Evolutionary conservation across 2,888 invertebrate species (phyloP).

Genomic region (Hetaerina titia): DNA sequence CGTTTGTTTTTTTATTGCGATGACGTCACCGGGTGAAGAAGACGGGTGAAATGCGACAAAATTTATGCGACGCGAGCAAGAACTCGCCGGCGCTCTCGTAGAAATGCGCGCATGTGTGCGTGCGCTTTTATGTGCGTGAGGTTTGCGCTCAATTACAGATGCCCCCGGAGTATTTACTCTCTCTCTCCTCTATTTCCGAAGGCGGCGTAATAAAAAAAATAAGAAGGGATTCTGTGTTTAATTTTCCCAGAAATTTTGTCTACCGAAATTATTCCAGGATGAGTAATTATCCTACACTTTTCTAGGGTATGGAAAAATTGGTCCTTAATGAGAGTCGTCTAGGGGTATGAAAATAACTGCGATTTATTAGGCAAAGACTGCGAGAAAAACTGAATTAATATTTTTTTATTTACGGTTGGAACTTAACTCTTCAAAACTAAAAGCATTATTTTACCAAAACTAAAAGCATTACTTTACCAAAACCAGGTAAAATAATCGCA

Average conservation of each 20-base stretch:
- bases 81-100: not conserved
- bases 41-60: not conserved
- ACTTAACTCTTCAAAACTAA: no score
- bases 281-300: not conserved
- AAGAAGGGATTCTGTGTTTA: not conserved
- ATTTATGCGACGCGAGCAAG: slow-evolving; percentile 19
- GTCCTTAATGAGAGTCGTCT: not conserved
- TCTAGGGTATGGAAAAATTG: not conserved
- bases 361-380: not conserved
- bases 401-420: no score
- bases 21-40: not conserved
- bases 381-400: not conserved
- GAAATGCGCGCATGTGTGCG: not conserved
- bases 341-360: not conserved
- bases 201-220: not conserved
- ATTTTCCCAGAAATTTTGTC: not conserved
- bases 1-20: not conserved
- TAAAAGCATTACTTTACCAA: no score
- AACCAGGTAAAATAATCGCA: no score
- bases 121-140: not conserved
- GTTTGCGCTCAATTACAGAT: not conserved
- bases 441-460: no score
- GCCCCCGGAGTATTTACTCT: not conserved
- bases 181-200: not conserved
- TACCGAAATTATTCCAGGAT: not conserved